Base-by-base conservation (phyloP, 2,888 invertebrate genomes). In the Caenorhabditis sp. region DNA sequence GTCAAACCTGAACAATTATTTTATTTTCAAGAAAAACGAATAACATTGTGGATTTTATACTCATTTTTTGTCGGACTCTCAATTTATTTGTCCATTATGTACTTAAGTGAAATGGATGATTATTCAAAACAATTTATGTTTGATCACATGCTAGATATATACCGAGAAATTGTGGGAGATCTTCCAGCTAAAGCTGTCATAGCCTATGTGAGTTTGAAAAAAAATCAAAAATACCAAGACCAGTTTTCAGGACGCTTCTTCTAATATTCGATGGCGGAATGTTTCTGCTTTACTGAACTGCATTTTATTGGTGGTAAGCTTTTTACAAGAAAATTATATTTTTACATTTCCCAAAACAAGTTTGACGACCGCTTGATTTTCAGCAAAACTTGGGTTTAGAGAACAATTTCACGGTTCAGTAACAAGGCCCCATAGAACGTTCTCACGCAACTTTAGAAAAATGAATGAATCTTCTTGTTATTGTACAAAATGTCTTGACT, bases 71-170 rank as follows among this genome's bases (percentile, higher is more conserved):
- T 23, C n/a, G 58, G 14, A 1, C 10, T n/a, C 31, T 20, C 2
- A 5, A 21, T 58, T 14, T 57, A 17, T 62, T 53, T 27, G 49
- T 53, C 10, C 26, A 20, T 14, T 31, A 57, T 10, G 10, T 31
- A 31, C 10, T 31, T 31, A 10, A 10, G 31, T 2, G 20, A 50
- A 14, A 43, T 61, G 7, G 68, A 68, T 50, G 63, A 63, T 0
- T 68, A 36, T 20, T 59, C 68, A 7, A 43, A 14, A 20, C 8
- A 31, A 0, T 63, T 59, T 23, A 53, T 63, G 36, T 31, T 10
- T 7, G 31, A 68, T 4, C 56, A 61, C 21, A 61, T 67, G 67
- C 4, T 62, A 3, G 12, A 62, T 56, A 49, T 25, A 17, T 67
- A 67, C 10, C 27, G 58, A 23, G 5, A 49, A 4, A 38, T 57